Evolutionary conservation across 2,888 invertebrate genomes (phyloP).

Genomic region (Leptopilina drosophilae): DNA sequence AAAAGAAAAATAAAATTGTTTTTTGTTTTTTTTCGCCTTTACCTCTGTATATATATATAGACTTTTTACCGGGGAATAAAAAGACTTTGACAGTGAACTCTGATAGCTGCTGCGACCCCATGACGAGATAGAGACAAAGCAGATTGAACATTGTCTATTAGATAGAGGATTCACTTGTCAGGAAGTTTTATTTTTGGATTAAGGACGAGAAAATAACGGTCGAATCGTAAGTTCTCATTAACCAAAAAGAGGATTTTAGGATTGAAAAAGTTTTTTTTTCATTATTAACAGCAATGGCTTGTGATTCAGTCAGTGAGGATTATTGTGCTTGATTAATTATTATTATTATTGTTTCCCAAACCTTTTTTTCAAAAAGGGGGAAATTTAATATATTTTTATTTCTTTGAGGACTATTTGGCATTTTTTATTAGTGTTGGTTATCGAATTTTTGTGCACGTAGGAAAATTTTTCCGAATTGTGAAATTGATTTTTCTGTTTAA

Average conservation of each 20-base stretch:
- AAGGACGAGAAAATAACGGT: slow-evolving; percentile 25
- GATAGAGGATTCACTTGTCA: slow-evolving; percentile 26
- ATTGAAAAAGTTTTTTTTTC: too few species aligned
- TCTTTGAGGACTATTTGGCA: too few species aligned
- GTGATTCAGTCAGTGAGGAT: slow-evolving; percentile 19
- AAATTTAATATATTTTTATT: neutral
- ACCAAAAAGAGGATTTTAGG: too few species aligned
- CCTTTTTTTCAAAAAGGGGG: neutral
- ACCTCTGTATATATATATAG: neutral
- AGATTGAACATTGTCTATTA: slow-evolving; percentile 14
- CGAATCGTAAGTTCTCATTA: neutral
- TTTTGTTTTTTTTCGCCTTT: neutral
- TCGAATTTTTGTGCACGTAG: too few species aligned
- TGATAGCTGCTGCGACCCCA: slow-evolving; percentile 11
- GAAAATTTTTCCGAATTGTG: too few species aligned
- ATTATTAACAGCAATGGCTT: neutral
- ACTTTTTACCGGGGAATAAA: slow-evolving; percentile 6
- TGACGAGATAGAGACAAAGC: slow-evolving; percentile 39
- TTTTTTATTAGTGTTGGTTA: too few species aligned
- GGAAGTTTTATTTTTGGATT: neutral
- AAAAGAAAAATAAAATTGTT: too few species aligned
- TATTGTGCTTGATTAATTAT: slow-evolving; percentile 9
- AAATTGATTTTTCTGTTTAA: too few species aligned
- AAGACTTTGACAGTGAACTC: slow-evolving; percentile 1
- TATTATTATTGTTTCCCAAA: neutral